These are phyloP conservation scores for Dendrocopos noguchii DNA, from an alignment of 2,113 vertebrate genomes.

Conservation along the genomic window DNA sequence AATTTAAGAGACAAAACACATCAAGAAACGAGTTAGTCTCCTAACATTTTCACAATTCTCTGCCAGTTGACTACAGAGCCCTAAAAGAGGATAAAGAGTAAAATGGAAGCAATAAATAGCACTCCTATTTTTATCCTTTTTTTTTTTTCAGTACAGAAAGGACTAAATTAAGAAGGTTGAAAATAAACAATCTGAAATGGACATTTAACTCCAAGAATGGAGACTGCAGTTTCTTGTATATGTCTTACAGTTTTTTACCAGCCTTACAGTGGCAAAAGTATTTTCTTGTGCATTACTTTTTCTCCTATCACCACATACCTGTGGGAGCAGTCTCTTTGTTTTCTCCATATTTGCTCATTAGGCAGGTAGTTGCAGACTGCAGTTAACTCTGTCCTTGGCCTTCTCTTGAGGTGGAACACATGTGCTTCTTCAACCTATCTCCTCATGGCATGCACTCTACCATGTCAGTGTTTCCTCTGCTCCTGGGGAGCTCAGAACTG, in stretches of 20 bases:
- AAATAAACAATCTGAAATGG: background rate
- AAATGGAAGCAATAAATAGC: background rate
- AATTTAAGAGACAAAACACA: slow-evolving; percentile 17
- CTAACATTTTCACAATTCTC: background rate
- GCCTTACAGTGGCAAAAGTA: background rate
- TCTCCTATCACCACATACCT: fast-evolving
- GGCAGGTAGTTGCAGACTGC: fast-evolving
- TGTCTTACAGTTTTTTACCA: background rate
- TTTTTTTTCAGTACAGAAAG: background rate
- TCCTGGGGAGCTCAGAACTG: background rate
- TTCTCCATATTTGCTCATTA: background rate
- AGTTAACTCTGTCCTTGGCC: background rate
- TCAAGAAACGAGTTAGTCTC: slow-evolving; percentile 7
- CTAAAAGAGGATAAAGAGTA: background rate
- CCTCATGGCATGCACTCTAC: background rate
- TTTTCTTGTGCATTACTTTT: background rate
- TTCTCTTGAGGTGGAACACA: background rate
- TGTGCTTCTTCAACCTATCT: fast-evolving
- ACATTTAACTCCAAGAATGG: background rate
- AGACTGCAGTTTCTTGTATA: background rate
- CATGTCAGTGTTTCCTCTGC: background rate
- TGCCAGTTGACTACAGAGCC: background rate
- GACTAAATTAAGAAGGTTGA: background rate
- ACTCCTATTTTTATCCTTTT: background rate
- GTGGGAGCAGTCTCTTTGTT: background rate